Base-by-base conservation (phyloP, 2,888 invertebrate species). In the Drosophila robusta region DNA sequence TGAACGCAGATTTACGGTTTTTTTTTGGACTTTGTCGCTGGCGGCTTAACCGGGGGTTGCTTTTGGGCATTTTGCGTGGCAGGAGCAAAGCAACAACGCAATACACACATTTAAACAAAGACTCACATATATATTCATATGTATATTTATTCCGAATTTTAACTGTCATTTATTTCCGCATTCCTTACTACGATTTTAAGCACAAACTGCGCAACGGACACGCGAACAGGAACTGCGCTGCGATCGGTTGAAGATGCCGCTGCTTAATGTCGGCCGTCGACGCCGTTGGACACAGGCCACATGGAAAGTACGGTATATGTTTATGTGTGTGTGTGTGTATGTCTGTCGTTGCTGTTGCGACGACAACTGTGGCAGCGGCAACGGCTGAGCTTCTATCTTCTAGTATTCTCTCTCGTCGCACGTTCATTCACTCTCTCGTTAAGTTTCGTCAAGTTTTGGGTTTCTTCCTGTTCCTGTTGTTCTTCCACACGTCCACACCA, bases 191-290 rank as follows among this genome's bases (percentile, higher is more conserved):
- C n/a, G 34, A 38, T 42, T 70, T 34, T 70, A 18, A n/a, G 14
- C 34, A 51, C 18, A 11, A 44, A 52, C 44, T 57, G 24, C 54
- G 57, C 42, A 56, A 60, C 22, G 64, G 36, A 57, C 51, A 50
- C 56, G 44, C 64, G 47, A 56, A 63, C 54, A 63, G 46, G 63
- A 39, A 71, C 54, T 71, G 54, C 29, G 65, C 80, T 74, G 89
- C 86, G 91, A 90, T 90, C 90, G 77, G 84, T 80, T 86, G 74
- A 91, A 89, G 89, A 90, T 85, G 88, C 87, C 82, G 87, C 71
- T 88, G 89, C 83, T 87, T 84, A 90, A 90, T 90, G 90, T 73
- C 90, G 87, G 68, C 56, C 91, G 90, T 73, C 90, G 87, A 68
- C 56, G 82, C 75, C 78, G 79, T 81, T 79, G 67, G 56, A 51